Conservation (phyloP, 2,797 vertebrate genomes). For the Pristis pectinata region DNA sequence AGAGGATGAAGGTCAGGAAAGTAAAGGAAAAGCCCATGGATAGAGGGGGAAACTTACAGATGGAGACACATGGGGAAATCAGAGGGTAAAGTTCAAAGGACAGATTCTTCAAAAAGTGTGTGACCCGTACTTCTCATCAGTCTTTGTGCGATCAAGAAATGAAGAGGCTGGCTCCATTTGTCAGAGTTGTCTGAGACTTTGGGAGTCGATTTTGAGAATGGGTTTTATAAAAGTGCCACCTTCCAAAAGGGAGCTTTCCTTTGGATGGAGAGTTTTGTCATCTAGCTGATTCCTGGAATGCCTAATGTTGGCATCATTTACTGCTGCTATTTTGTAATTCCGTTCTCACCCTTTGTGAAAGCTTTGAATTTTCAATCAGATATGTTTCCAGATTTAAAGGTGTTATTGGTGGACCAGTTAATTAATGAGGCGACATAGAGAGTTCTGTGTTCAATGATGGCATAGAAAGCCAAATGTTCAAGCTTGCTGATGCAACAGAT, state of each 20-base stretch:
- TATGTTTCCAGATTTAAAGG: background rate
- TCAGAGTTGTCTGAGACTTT: background rate
- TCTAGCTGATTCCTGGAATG: background rate
- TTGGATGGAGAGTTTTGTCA: background rate
- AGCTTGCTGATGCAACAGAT: too few relatives aligned
- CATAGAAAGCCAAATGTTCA: too few relatives aligned
- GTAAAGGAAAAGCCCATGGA: background rate
- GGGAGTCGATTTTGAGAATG: background rate
- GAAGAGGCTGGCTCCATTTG: background rate
- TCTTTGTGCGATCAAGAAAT: background rate
- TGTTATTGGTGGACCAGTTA: background rate
- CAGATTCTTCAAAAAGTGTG: background rate
- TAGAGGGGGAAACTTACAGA: background rate
- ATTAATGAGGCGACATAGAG: background rate
- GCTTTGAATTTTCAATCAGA: background rate
- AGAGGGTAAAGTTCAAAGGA: background rate
- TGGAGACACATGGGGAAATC: background rate
- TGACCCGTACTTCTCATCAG: background rate
- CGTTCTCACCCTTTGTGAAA: background rate
- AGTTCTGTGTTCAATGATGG: background rate
- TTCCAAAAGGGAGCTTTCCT: background rate
- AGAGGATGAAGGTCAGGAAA: background rate
- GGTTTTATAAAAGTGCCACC: background rate
- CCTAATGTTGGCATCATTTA: background rate
- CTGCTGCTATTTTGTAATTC: background rate